Evolutionary conservation across 1,140 invertebrate genomes (phyloP), one percentile per base, ranked within the genome.

Genomic region (Scylla paramamosain): DNA sequence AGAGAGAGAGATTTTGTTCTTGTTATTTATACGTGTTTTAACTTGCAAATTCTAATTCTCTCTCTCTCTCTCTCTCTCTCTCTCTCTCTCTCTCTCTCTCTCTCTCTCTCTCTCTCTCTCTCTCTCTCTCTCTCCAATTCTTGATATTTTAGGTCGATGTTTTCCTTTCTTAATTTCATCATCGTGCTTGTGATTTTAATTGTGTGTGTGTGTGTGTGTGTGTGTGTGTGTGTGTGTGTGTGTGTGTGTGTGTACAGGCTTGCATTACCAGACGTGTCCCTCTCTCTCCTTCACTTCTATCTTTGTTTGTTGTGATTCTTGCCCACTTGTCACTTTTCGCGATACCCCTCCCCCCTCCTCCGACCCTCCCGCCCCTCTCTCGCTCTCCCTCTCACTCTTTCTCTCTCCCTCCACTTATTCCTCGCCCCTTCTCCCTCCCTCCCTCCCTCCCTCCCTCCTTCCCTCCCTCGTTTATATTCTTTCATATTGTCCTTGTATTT

Each of bases 71-170:
- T 31, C 87, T 46, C 32, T 89, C 87, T 89, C 87, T 89, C 87
- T 89, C 87, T 89, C 87, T 89, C 87, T 89, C 87, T 89, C 87
- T 89, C 87, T 89, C 87, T 89, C 87, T 94, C n/a, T 52, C n/a
- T n/a, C 12, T 91, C 45, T 89, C 31, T 89, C 31, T 89, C 31
- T 31, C 87, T 46, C 32, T 89, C 87, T 89, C 87, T 89, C 87
- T 89, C 87, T 89, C 87, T 89, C 87, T 89, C 87, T 89, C 87
- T 89, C 87, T 59, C 52, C 10, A 12, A 16, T 59, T 59, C 52
- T 59, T 59, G 10, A 59, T 59, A 20, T 59, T 87, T 87, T 32
- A 87, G 39, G 16, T 87, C 14, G 10, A 29, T 87, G 14, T 8
- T 87, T 39, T 29, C 84, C 12, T 59, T 59, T 59, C 52, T 59